phyloP scores from a whole-genome alignment of 2,113 vertebrate species.

The Cranoglanis bouderius region DNA sequence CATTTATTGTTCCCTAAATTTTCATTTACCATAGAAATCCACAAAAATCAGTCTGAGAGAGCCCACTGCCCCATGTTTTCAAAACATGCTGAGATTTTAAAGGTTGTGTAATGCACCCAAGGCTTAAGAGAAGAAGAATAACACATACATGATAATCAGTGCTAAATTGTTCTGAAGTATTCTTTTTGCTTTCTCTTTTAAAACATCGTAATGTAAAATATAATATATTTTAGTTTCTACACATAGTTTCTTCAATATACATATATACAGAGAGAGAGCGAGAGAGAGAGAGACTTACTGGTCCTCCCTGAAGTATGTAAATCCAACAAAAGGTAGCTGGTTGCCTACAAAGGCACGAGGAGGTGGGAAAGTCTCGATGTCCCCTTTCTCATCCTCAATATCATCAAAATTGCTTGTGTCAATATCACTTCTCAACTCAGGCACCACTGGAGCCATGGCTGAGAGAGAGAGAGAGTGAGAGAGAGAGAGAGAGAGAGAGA shows the following conservation, averaged over 20 bases:
- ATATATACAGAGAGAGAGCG: not conserved
- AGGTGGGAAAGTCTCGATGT: conserved; percentile 89
- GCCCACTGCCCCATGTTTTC: not conserved
- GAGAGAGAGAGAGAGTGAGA: conserved; percentile 51
- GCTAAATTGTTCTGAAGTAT: not conserved
- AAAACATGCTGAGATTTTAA: not conserved
- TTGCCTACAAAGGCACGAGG: conserved; percentile 96
- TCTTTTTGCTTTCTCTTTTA: not conserved
- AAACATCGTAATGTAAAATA: not conserved
- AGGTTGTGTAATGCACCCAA: too few species aligned
- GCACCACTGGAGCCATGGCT: conserved; percentile 96
- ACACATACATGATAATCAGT: not conserved
- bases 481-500: conserved; percentile 42
- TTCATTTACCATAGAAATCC: not conserved
- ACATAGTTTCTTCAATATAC: not conserved
- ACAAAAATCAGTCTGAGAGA: not conserved
- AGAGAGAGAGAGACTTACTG: conserved; percentile 76
- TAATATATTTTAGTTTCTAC: not conserved
- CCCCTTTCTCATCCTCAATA: conserved; percentile 89
- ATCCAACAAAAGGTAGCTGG: conserved; percentile 96
- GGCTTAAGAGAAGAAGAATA: not conserved
- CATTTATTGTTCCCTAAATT: not conserved
- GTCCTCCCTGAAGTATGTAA: conserved; percentile 95
- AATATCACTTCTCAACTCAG: conserved; percentile 91
- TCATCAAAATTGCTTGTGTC: conserved; percentile 98